A percentile compares a stretch with the other conserved stretches of the same genome.
These are phyloP conservation scores for Amblyopsis hoosieri DNA, from an alignment of 2,797 vertebrate species.

Conservation along the genomic window DNA sequence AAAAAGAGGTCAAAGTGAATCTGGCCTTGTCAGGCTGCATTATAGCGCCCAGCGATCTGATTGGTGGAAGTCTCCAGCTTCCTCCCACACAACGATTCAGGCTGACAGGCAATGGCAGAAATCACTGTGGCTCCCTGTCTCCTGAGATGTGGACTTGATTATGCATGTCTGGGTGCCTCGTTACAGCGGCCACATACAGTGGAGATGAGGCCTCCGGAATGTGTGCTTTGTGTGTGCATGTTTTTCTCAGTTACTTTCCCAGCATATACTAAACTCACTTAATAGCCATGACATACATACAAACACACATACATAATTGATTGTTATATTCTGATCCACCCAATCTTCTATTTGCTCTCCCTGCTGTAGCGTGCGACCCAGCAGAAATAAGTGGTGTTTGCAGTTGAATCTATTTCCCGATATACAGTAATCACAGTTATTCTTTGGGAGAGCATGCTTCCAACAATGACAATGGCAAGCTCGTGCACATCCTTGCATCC, in stretches of 20 bases:
- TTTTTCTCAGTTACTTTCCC: conserved; percentile 13
- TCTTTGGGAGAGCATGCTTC: too few species aligned
- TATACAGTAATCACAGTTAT: too few species aligned
- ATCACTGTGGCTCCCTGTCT: conserved; percentile 43
- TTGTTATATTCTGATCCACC: too few species aligned
- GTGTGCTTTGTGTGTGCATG: conserved; percentile 5
- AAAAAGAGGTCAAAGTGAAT: conserved; percentile 28
- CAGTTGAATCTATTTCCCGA: too few species aligned
- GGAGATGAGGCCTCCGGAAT: conserved; percentile 12
- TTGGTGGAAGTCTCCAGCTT: conserved; percentile 20
- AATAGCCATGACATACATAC: background rate
- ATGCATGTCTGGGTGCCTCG: conserved; percentile 37
- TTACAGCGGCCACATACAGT: conserved; percentile 23
- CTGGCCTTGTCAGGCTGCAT: conserved; percentile 36
- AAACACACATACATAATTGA: background rate
- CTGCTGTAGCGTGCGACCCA: too few species aligned
- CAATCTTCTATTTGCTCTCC: too few species aligned
- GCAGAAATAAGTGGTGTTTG: too few species aligned
- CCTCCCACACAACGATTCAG: conserved; percentile 26
- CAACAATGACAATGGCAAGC: too few species aligned
- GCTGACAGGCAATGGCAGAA: conserved; percentile 42
- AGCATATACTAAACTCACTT: conserved; percentile 4
- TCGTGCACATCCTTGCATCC: too few species aligned
- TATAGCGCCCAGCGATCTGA: conserved; percentile 10
- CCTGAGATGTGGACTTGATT: conserved; percentile 50